Evolutionary conservation across 2,797 vertebrate species (phyloP), one percentile per base, ranked within the genome.

Genomic region (Lerista edwardsae): DNA sequence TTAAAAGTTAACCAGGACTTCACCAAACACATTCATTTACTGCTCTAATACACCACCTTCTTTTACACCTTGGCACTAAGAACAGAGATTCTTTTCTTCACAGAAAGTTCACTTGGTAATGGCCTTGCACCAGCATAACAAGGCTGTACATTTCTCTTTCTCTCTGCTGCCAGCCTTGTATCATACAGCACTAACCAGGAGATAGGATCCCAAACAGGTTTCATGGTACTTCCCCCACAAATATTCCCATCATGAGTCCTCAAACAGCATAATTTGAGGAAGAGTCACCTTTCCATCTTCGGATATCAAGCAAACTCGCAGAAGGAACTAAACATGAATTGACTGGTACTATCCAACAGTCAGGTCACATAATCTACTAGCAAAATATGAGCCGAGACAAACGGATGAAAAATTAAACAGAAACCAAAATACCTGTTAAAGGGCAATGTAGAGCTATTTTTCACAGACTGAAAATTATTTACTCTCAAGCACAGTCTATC

Each of bases 341-440:
- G 71, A 73, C 8, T 29, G 55, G 69, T n/a, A 41, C 34, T 51
- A 27, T 34, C 61, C 57, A 79, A n/a, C 71, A 55, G 44, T 31
- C 57, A 3, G 27, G 31, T 31, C 44, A 80, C 27, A 64, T 65
- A 39, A 36, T 79, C 55, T 74, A 72, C 61, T 41, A 41, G n/a
- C 65, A 47, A 57, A 67, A 57, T 57, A 39, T 44, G 29, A 25
- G 74, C 65, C 34, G 71, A 75, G 25, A 29, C 41, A 82, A 82
- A 55, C 15, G n/a, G 61, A 80, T 57, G 47, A 67, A 79, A 79
- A 80, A 85, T 19, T 80, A 79, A 75, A 67, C 61, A 67, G 47
- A 5, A 39, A 31, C 59, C 29, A 6, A 39, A 67, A 80, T 67
- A 62, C 29, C 55, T 27, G 57, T 78, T 62, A 34, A 82, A 65